Base-by-base conservation (phyloP, 1,140 invertebrate species). In the Stratiolaelaps scimitus region DNA sequence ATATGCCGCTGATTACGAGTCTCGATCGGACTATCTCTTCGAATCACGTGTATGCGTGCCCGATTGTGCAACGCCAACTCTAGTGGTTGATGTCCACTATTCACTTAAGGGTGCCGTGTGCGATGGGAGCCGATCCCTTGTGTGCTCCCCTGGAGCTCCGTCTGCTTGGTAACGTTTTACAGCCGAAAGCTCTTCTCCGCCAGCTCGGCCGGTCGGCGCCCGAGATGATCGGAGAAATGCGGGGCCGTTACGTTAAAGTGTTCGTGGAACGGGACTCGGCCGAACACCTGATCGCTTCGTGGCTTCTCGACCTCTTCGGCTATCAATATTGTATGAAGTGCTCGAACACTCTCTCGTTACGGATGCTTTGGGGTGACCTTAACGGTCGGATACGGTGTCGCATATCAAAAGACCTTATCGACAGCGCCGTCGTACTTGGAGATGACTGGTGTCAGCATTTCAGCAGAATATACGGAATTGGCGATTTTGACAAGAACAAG, bases 281-380 rank as follows among this genome's bases (percentile, higher is more conserved):
- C 34, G 53, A 60, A 60, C 53, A 60, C 53, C 34, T 60, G 15
- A 10, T 60, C 26, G 26, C 53, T 1, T 60, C 53, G 1, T 60
- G 53, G 53, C 34, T 60, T 26, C 53, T 60, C 2, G 53, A 60
- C 53, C 26, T 23, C 53, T 60, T 60, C 20, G 53, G 53, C 17
- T 60, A 60, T 10, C 53, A 60, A 17, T 60, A 60, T 10, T 60
- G 53, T 0, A 15, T 60, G 53, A 60, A 26, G 34, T 60, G 53
- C 10, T 26, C 15, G 20, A 26, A 60, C 2, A 60, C 15, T 2
- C 15, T 60, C 53, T 29, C 4, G 13, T 60, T 60, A 34, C 53
- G 34, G 26, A 26, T 60, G 26, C 15, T 29, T 29, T 60, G 53
- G 53, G 53, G 53, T 29, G 34, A 34, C 20, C 20, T 60, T 15